Conservation (phyloP, 1,140 invertebrate genomes). For the Aphaenogaster floridana region DNA sequence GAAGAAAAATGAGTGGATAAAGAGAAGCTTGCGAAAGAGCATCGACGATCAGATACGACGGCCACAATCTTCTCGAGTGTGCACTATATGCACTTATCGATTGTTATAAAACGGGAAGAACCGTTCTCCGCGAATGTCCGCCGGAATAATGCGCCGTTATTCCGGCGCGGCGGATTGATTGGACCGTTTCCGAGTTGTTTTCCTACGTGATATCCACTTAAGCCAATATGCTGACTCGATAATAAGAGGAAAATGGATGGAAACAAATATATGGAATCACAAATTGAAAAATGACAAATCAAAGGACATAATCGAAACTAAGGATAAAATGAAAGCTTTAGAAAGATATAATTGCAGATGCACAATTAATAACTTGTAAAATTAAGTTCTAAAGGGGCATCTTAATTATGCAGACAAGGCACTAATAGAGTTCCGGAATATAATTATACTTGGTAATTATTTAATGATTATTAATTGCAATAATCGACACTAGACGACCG, state of each 20-base stretch:
- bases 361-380: background rate
- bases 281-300: conserved; percentile 17
- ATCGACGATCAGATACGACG: background rate
- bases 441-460: conserved; percentile 29
- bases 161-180: conserved; percentile 25
- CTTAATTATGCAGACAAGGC: background rate
- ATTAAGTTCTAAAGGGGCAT: background rate
- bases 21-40: background rate
- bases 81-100: conserved; percentile 38
- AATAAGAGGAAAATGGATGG: conserved; percentile 32
- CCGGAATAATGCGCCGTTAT: conserved; percentile 42
- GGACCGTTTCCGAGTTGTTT: conserved; percentile 38
- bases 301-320: conserved; percentile 9
- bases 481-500: conserved; percentile 15
- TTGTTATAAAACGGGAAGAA: conserved; percentile 58
- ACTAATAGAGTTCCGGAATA: background rate
- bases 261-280: background rate
- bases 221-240: background rate
- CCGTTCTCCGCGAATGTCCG: background rate
- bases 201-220: conserved; percentile 9
- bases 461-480: conserved; percentile 40
- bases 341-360: background rate
- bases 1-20: background rate
- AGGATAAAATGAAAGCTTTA: background rate
- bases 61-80: conserved; percentile 40